phyloP scores from a whole-genome alignment of 2,888 invertebrate genomes.

The Tupiocoris notatus region DNA sequence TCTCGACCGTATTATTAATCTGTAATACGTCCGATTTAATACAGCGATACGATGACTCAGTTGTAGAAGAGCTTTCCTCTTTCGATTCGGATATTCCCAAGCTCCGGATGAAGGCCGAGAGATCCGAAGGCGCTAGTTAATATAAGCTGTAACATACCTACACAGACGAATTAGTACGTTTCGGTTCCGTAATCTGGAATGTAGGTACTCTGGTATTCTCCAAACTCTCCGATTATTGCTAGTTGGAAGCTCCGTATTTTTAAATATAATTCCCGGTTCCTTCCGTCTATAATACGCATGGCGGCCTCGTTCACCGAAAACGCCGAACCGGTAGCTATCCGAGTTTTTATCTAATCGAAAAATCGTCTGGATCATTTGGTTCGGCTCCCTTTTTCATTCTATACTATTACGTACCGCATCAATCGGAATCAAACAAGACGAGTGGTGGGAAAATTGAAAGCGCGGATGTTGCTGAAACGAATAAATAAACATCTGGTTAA shows the following conservation, averaged over 20 bases:
- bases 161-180: not conserved
- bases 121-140: not conserved
- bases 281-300: not conserved
- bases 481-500: no score
- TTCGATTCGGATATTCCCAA: not conserved
- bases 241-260: no score
- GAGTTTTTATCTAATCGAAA: not conserved
- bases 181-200: not conserved
- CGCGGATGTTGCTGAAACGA: no score
- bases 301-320: not conserved
- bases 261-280: not conserved
- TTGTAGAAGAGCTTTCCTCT: not conserved
- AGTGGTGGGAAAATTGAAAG: no score
- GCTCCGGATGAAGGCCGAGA: not conserved
- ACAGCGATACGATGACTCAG: not conserved
- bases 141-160: not conserved
- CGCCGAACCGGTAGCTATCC: not conserved
- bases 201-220: not conserved
- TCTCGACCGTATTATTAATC: not conserved
- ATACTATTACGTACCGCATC: no score
- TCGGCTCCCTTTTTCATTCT: no score
- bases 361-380: not conserved
- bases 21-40: not conserved
- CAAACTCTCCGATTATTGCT: not conserved
- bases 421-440: no score